phyloP scores from a whole-genome alignment of 2,797 vertebrate genomes.

The Petrocephalus sullivani region DNA sequence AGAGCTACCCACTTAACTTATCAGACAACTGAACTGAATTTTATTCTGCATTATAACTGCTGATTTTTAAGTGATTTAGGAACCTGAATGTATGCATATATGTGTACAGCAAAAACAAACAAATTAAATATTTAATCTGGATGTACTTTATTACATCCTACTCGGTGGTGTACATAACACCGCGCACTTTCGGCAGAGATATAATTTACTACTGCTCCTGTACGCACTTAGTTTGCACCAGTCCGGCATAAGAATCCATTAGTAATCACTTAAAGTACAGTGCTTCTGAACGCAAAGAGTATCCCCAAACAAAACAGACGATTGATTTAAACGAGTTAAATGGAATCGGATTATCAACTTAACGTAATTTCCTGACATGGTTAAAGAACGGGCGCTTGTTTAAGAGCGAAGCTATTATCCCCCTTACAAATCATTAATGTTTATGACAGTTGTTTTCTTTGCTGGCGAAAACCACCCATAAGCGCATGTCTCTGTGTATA shows the following conservation, averaged over 20 bases:
- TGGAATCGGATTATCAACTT: conserved; percentile 71
- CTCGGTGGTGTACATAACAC: background rate
- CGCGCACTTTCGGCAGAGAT: background rate
- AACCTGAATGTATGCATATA: background rate
- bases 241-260: conserved; percentile 21
- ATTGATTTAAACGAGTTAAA: conserved; percentile 70
- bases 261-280: conserved; percentile 24
- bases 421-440: conserved; percentile 57
- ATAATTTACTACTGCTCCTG: background rate
- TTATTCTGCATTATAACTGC: background rate
- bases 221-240: background rate
- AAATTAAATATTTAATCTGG: conserved; percentile 9
- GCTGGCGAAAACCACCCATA: conserved; percentile 9
- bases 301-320: conserved; percentile 43
- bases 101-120: background rate
- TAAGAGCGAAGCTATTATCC: conserved; percentile 57
- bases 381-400: conserved; percentile 63
- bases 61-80: background rate
- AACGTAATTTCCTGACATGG: conserved; percentile 70
- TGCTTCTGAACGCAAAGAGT: conserved; percentile 15
- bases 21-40: background rate
- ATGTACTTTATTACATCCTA: background rate
- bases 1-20: background rate
- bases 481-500: background rate
- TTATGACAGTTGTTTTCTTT: conserved; percentile 28